Base-by-base conservation (phyloP, 2,888 invertebrate genomes). In the Lepidonotus clava region DNA sequence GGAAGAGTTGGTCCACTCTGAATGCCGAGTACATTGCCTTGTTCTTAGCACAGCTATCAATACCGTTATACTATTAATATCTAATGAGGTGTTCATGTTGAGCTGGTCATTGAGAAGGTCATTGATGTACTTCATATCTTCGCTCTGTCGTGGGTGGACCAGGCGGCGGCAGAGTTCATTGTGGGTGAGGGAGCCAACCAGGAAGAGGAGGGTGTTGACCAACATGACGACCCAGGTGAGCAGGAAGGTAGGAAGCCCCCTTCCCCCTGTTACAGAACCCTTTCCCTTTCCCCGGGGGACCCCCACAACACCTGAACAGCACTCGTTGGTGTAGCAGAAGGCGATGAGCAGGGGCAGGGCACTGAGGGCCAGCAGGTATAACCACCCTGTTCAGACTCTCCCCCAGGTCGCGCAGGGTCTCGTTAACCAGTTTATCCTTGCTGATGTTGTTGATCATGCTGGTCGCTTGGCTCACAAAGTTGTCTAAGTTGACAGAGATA, bases 161-260 rank as follows among this genome's bases (percentile, higher is more conserved):
- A 83, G 53, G 8, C 24, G 53, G 0, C 36, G 32, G 56, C 92
- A 93, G 24, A 89, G 88, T 87, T 92, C 90, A 1, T 92, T 91
- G 87, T 93, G 92, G 2, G 89, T 38, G 2, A 91, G 76, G 4
- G 93, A 92, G 5, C 93, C 93, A 0, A 89, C 38, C 0, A 90
- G 77, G 87, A 93, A 93, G 87, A 92, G 85, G 1, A 91, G 21
- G 1, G 90, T 80, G 11, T 91, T 91, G 6, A 93, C 84, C 21
- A 93, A 67, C 92, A 93, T 92, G 84, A 92, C 86, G 21, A 93
- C 66, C 90, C 91, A 92, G 87, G 89, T 89, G 86, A 93, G 92
- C 28, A 93, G 84, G 88, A 93, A 93, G 18, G 92, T 91, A 87
- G 46, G 85, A 71, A 28, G 85, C 86, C 0, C 88, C 89, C 51